These are phyloP conservation scores for Scophthalmus maximus DNA, from an alignment of 2,113 vertebrate species.

Conservation along the genomic window DNA sequence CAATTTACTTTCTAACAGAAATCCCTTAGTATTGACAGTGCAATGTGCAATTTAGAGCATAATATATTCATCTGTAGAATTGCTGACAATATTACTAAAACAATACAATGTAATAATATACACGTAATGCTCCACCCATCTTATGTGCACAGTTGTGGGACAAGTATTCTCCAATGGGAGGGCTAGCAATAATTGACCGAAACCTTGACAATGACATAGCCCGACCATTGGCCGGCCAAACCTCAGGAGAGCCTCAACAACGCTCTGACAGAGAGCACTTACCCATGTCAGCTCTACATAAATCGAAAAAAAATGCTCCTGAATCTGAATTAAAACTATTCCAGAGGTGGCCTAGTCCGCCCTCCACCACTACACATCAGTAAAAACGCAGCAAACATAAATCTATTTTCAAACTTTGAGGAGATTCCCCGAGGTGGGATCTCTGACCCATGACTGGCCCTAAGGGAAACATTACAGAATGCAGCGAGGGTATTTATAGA, in stretches of 20 bases:
- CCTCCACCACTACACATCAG: constrained; percentile 5
- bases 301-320: neutral
- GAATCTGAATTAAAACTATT: neutral
- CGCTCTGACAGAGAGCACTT: neutral
- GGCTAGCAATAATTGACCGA: too few relatives aligned
- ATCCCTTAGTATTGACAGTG: too few relatives aligned
- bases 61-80: too few relatives aligned
- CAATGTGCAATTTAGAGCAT: too few relatives aligned
- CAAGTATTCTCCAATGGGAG: too few relatives aligned
- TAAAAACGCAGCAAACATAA: constrained; percentile 25
- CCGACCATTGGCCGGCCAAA: too few relatives aligned
- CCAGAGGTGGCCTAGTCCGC: neutral
- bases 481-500: constrained; percentile 70
- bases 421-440: constrained; percentile 55
- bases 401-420: constrained; percentile 54
- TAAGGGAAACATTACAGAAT: constrained; percentile 61
- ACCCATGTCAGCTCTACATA: neutral
- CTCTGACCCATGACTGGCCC: constrained; percentile 44
- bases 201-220: too few relatives aligned
- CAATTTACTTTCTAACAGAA: too few relatives aligned
- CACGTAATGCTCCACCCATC: too few relatives aligned
- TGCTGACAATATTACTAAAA: too few relatives aligned
- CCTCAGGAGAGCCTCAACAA: neutral
- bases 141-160: too few relatives aligned
- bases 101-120: too few relatives aligned